These are phyloP conservation scores for Tridacna gigas DNA, from an alignment of 2,888 invertebrate genomes.

Conservation along the genomic window DNA sequence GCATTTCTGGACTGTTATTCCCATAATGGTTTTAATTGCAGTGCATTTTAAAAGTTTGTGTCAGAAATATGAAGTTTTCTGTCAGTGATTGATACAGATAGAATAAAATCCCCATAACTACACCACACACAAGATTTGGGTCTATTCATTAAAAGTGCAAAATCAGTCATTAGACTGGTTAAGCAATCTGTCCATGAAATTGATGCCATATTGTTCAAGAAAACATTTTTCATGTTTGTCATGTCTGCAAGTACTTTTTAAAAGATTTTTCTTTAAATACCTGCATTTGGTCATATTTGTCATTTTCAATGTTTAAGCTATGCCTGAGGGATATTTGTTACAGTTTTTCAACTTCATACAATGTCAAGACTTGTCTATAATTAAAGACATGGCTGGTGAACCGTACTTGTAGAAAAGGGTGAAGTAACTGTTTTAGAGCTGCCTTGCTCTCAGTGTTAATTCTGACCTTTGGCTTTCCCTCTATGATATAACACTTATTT, in stretches of 20 bases:
- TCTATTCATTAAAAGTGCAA: slow-evolving; percentile 45
- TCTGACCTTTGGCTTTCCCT: slow-evolving; percentile 24
- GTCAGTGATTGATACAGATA: slow-evolving; percentile 44
- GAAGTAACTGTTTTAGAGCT: background rate
- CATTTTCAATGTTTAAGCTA: no score
- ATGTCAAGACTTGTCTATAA: no score
- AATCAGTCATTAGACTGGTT: slow-evolving; percentile 42
- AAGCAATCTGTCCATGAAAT: slow-evolving; percentile 46
- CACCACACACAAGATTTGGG: slow-evolving; percentile 30
- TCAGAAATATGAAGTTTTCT: slow-evolving; percentile 37
- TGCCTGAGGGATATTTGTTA: no score
- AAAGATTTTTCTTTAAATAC: no score
- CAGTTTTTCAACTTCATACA: no score
- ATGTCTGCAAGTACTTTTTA: background rate
- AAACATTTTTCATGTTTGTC: slow-evolving; percentile 12
- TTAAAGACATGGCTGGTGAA: background rate
- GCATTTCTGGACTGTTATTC: slow-evolving; percentile 39
- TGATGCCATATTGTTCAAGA: slow-evolving; percentile 16
- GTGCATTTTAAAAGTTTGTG: slow-evolving; percentile 46
- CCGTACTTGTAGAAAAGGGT: background rate
- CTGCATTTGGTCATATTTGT: no score
- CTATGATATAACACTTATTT: slow-evolving; percentile 22
- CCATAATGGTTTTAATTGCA: slow-evolving; percentile 55
- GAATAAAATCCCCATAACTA: slow-evolving; percentile 37
- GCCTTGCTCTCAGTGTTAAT: slow-evolving; percentile 4